Evolutionary conservation across 2,113 vertebrate species (phyloP), one percentile per base, ranked within the genome.

Genomic region (Rallus limicola): DNA sequence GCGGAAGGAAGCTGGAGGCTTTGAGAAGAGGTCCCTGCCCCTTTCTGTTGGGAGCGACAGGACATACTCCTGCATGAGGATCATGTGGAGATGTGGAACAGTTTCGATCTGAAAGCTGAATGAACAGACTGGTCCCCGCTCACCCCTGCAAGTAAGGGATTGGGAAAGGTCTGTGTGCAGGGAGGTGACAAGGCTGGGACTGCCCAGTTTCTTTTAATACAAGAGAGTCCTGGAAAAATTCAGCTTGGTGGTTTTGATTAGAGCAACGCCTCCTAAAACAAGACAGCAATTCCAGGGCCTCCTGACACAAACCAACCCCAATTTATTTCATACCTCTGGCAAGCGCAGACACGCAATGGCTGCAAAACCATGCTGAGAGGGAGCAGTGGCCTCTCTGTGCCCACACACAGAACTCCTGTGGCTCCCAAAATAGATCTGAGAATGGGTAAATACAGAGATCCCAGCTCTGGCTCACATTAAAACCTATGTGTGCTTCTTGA

Each of bases 1-100:
- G 75, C 78, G 82, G 97, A 86, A 91, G 81, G 89, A 88, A 90
- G 82, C 64, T 70, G 76, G 69, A 71, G 64, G 86, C 76, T 90
- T 72, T 68, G 31, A 71, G 84, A 38, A 90, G 74, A 89, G 60
- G 87, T 48, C 89, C 34, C 36, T 92, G 76, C 52, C 60, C 69
- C 48, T 89, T 86, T 84, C 69, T 80, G 0, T 59, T 0, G 6
- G 46, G 67, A 76, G 50, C 0, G 29, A 29, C 60, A 50, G 62
- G 89, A 90, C 1, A 4, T 56, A 55, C n/a, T 86, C 46, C 67
- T 1, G 0, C 4, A 1, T 52, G 23, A 16, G 70, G 60, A 46
- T 33, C 80, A 44, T 59, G 0, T 13, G 60, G 83, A 62, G 46
- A 31, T 6, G 40, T 3, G 17, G 77, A 58, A 26, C 0, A 1